phyloP scores from a whole-genome alignment of 2,797 vertebrate species.

The Pseudochromis fuscus region DNA sequence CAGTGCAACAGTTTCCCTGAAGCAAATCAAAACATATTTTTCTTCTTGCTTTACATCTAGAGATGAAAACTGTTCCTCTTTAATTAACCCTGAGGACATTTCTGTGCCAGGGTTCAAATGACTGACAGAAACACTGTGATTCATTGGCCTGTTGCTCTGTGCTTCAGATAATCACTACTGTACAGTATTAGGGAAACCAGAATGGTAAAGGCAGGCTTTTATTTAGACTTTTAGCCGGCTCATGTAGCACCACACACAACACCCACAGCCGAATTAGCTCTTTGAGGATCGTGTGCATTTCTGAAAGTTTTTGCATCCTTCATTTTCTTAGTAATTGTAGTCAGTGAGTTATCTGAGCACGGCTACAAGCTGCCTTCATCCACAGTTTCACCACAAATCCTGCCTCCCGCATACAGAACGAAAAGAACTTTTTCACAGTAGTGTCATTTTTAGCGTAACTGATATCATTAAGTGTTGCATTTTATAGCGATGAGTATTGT shows the following conservation, averaged over 20 bases:
- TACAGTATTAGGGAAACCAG: slow-evolving; percentile 40
- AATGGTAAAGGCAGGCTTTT: slow-evolving; percentile 44
- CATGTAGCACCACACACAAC: slow-evolving; percentile 54
- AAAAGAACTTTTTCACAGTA: background rate
- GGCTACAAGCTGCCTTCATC: slow-evolving; percentile 22
- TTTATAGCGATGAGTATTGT: background rate
- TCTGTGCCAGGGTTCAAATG: slow-evolving; percentile 42
- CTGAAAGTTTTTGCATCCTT: slow-evolving; percentile 41
- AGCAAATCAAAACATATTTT: slow-evolving; percentile 22
- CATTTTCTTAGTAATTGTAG: slow-evolving; percentile 43
- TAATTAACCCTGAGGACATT: slow-evolving; percentile 11
- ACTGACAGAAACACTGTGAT: slow-evolving; percentile 41
- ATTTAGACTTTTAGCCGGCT: slow-evolving; percentile 58
- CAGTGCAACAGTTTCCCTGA: slow-evolving; percentile 28
- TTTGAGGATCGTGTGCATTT: slow-evolving; percentile 46
- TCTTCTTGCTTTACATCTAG: slow-evolving; percentile 16
- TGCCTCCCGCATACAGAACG: background rate
- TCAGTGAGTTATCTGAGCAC: slow-evolving; percentile 50
- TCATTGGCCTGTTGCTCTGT: slow-evolving; percentile 27
- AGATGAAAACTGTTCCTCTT: slow-evolving; percentile 20
- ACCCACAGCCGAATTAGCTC: slow-evolving; percentile 65
- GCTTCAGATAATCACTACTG: slow-evolving; percentile 52
- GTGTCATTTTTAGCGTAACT: slow-evolving; percentile 12
- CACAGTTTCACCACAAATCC: background rate
- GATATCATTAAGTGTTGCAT: slow-evolving; percentile 7